phyloP scores from a whole-genome alignment of 1,140 invertebrate genomes.

The Teleopsis dalmanni region DNA sequence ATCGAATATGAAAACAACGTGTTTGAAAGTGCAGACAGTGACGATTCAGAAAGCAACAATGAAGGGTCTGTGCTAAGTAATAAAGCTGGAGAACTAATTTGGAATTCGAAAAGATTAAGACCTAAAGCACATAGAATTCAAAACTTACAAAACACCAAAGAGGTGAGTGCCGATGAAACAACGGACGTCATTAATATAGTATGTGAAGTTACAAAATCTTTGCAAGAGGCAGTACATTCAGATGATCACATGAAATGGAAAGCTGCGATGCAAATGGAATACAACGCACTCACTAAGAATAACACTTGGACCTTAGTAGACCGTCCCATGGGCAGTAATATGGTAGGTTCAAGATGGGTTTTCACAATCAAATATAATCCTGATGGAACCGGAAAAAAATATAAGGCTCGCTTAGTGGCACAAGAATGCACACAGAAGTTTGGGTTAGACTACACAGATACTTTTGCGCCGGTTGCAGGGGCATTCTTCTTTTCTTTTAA shows the following conservation, averaged over 20 bases:
- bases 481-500: slow-evolving; percentile 7
- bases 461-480: slow-evolving; percentile 32
- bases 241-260: slow-evolving; percentile 11
- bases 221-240: neutral
- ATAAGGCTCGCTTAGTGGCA: slow-evolving; percentile 30
- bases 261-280: slow-evolving; percentile 19
- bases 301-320: slow-evolving; percentile 9
- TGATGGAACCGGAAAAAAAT: slow-evolving; percentile 7
- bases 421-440: slow-evolving; percentile 32
- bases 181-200: no score
- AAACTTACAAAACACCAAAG: no score
- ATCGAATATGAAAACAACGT: no score
- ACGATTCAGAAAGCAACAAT: no score
- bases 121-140: no score
- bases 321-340: slow-evolving; percentile 4
- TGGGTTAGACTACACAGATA: slow-evolving; percentile 38
- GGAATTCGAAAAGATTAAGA: no score
- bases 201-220: no score
- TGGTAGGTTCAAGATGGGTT: slow-evolving; percentile 23
- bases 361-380: slow-evolving; percentile 15
- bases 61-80: no score
- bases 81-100: no score
- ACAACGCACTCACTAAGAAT: slow-evolving; percentile 12
- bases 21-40: no score
- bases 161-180: no score